Conservation (phyloP, 2,113 vertebrate genomes). For the Nettapus auritus region DNA sequence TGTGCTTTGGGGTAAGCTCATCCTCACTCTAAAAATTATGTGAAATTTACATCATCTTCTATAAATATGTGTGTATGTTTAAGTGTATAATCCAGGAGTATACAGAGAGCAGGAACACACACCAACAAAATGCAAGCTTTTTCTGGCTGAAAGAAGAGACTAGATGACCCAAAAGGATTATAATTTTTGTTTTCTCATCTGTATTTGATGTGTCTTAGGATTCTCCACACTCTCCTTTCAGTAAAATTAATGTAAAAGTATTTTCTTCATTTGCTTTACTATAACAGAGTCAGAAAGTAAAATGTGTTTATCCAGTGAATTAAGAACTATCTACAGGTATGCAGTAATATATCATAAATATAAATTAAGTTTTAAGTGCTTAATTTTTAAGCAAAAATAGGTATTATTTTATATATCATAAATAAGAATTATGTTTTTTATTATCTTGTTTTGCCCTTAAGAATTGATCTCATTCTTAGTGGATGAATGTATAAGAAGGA, state of each 20-base stretch:
- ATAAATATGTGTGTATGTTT: neutral
- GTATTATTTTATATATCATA: neutral
- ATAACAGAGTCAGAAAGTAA: neutral
- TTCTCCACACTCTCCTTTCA: neutral
- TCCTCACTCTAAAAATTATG: neutral
- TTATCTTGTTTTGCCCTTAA: neutral
- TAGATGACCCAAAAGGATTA: neutral
- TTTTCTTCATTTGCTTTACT: neutral
- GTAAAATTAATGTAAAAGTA: neutral
- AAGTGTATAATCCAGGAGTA: neutral
- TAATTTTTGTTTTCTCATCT: neutral
- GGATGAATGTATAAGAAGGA: neutral
- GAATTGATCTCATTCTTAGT: neutral
- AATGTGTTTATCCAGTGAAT: neutral
- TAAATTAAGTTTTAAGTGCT: neutral
- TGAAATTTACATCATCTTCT: neutral
- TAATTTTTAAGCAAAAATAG: neutral
- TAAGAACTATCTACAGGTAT: neutral
- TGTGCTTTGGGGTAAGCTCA: neutral
- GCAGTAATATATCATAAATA: neutral
- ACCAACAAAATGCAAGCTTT: neutral
- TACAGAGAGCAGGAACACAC: neutral
- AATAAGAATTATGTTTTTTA: neutral
- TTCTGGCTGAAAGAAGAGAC: neutral
- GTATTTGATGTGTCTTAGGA: neutral